Percentiles rank a stretch among this genome's conserved stretches.
Evolutionary conservation across 2,797 vertebrate genomes (phyloP).

Genomic region (Kryptolebias ocellatus): DNA sequence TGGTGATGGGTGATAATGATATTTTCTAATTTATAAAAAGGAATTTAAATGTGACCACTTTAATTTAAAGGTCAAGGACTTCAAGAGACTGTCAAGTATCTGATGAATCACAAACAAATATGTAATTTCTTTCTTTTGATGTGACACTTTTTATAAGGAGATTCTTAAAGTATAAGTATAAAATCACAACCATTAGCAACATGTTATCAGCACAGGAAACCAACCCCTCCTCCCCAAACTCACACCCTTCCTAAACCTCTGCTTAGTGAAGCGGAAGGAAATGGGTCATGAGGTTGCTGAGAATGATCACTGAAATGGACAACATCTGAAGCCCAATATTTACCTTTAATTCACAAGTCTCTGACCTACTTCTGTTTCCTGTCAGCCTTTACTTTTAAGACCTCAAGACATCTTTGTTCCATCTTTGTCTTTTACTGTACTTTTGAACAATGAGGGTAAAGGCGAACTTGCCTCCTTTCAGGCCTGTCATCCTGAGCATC

Average conservation of each 20-base stretch:
- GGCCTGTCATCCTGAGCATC: constrained; percentile 6
- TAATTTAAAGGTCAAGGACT: too few relatives aligned
- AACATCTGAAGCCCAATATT: constrained; percentile 58
- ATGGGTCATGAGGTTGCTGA: constrained; percentile 41
- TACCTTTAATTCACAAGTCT: constrained; percentile 57
- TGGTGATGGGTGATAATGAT: too few relatives aligned
- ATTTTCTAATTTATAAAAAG: too few relatives aligned
- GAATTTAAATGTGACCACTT: too few relatives aligned
- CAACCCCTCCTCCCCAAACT: neutral
- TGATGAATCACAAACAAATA: neutral
- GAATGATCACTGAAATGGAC: constrained; percentile 54
- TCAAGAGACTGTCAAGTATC: too few relatives aligned
- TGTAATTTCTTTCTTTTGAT: too few relatives aligned
- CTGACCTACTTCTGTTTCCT: constrained; percentile 50
- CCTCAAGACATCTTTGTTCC: neutral
- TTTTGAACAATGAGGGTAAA: constrained; percentile 11
- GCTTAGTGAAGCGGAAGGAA: constrained; percentile 34
- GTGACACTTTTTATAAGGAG: too few relatives aligned
- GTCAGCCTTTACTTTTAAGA: neutral
- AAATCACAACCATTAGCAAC: constrained; percentile 20
- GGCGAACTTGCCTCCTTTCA: constrained; percentile 26
- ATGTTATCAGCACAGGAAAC: constrained; percentile 20
- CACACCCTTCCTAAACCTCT: constrained; percentile 2
- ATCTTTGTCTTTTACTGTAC: neutral
- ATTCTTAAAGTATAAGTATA: neutral